Evolutionary conservation across 2,113 vertebrate species (phyloP).

Genomic region (Datnioides undecimradiatus): DNA sequence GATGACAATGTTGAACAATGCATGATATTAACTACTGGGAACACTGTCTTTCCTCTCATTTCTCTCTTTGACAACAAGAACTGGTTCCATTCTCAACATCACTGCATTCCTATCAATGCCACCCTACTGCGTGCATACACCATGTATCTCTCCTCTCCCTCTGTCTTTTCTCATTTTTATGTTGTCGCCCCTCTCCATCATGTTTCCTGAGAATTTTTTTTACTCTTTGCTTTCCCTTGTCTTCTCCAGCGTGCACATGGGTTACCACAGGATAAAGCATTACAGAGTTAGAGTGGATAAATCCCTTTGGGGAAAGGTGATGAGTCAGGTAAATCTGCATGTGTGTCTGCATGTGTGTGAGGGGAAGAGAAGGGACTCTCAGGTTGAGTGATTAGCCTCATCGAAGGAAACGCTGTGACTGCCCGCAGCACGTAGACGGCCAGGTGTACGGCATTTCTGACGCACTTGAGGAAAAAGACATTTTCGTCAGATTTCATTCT

Average conservation of each 20-base stretch:
- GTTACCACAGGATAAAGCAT: conserved; percentile 73
- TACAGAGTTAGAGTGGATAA: conserved; percentile 80
- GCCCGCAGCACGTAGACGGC: conserved; percentile 20
- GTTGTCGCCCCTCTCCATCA: conserved; percentile 11
- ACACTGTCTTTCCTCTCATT: background rate
- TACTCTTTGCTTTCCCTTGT: background rate
- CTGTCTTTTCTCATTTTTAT: background rate
- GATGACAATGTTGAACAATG: too few species aligned
- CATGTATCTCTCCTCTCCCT: background rate
- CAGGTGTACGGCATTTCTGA: background rate
- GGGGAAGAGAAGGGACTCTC: conserved; percentile 37
- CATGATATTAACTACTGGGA: background rate
- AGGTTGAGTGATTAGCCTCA: conserved; percentile 35
- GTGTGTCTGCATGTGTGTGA: conserved; percentile 45
- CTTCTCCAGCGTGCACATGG: conserved; percentile 24
- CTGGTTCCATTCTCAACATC: too few species aligned
- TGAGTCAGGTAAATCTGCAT: conserved; percentile 85
- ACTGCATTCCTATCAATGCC: conserved; percentile 24
- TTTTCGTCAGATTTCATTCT: background rate
- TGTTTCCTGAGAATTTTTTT: background rate
- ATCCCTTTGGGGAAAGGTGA: conserved; percentile 81
- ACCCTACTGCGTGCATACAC: conserved; percentile 27
- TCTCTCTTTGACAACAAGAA: background rate
- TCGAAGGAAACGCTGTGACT: conserved; percentile 37
- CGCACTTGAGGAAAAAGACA: conserved; percentile 17